phyloP scores from a whole-genome alignment of 2,797 vertebrate species.

The Chanos chanos region DNA sequence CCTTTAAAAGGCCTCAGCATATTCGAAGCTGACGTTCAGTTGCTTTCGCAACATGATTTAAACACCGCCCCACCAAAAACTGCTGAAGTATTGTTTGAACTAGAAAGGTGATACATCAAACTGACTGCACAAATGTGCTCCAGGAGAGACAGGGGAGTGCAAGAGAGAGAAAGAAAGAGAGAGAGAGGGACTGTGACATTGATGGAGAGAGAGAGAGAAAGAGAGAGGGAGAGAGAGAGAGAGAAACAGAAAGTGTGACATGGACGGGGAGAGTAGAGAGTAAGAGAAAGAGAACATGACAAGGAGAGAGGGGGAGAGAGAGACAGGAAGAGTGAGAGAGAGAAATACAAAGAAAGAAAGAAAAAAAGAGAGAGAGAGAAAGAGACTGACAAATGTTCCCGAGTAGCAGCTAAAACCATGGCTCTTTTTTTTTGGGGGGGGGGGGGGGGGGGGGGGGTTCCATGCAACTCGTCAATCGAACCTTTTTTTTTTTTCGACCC shows the following conservation, averaged over 20 bases:
- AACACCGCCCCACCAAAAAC: constrained; percentile 2
- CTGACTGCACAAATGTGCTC: constrained; percentile 1
- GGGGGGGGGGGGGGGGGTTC: too few relatives aligned
- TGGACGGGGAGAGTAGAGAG: too few relatives aligned
- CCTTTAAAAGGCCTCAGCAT: background rate
- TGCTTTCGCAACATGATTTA: constrained; percentile 13
- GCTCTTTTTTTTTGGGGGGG: too few relatives aligned
- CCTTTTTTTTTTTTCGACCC: too few relatives aligned
- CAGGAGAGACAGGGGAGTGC: background rate
- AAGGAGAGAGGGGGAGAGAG: background rate
- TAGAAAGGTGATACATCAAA: constrained; percentile 35
- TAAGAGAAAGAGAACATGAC: background rate
- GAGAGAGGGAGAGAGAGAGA: background rate
- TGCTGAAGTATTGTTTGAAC: constrained; percentile 34
- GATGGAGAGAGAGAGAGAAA: background rate
- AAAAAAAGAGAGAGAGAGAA: background rate
- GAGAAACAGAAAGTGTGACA: background rate
- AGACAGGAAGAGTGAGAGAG: background rate
- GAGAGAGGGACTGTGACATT: too few relatives aligned
- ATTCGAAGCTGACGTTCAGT: background rate
- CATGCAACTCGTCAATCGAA: too few relatives aligned
- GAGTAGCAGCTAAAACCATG: too few relatives aligned
- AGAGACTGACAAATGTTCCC: too few relatives aligned
- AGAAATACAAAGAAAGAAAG: background rate
- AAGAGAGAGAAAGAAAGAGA: background rate